Conservation (phyloP, 1,140 invertebrate species). For the Trichonephila clavipes region DNA sequence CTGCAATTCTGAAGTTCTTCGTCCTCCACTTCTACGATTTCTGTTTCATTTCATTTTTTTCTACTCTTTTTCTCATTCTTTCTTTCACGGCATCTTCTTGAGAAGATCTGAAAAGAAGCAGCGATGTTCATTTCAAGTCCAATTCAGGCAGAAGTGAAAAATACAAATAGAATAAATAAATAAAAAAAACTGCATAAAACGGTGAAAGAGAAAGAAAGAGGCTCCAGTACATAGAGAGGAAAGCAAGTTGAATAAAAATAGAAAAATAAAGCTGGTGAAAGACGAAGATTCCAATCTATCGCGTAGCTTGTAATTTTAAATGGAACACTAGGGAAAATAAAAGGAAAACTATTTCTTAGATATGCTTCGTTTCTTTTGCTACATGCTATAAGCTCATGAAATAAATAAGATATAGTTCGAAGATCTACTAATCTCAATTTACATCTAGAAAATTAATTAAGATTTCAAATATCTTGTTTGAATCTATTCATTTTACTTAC, state of each 20-base stretch:
- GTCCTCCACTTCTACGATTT: not conserved
- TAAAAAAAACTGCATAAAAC: slow-evolving; percentile 3
- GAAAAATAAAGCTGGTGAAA: not conserved
- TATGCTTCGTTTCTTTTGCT: not conserved
- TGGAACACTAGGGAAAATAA: slow-evolving; percentile 4
- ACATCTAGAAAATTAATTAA: too few relatives aligned
- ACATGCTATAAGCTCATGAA: not conserved
- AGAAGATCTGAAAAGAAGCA: slow-evolving; percentile 40
- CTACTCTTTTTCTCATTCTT: not conserved
- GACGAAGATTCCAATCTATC: slow-evolving; percentile 60
- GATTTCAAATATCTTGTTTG: too few relatives aligned
- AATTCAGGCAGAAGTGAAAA: slow-evolving; percentile 55
- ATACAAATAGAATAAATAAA: slow-evolving; percentile 71
- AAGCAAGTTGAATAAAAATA: not conserved
- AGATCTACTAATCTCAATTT: too few relatives aligned
- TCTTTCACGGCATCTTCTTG: not conserved
- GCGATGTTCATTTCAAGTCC: slow-evolving; percentile 62
- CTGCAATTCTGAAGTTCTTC: not conserved
- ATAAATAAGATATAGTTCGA: too few relatives aligned
- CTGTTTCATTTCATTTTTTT: not conserved
- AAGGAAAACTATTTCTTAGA: not conserved
- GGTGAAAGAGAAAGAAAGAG: not conserved
- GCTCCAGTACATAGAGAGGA: not conserved
- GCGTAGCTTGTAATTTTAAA: slow-evolving; percentile 62
- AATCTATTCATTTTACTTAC: too few relatives aligned